phyloP scores from a whole-genome alignment of 2,888 invertebrate species.

The Cremastinae sp. region DNA sequence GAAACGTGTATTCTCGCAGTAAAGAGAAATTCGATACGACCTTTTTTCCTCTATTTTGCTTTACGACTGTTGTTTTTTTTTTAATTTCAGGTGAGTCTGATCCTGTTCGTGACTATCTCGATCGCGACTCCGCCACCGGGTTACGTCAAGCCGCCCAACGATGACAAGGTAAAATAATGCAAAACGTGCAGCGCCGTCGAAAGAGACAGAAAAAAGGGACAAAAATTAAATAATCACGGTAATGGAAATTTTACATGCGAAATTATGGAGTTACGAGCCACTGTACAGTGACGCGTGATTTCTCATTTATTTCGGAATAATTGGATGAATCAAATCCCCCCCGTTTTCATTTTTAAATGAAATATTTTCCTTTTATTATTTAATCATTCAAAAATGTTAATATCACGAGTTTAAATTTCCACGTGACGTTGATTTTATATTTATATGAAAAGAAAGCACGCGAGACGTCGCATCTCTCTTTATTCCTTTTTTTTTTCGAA shows the following conservation, averaged over 20 bases:
- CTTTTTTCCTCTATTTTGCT: neutral
- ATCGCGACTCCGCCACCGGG: slow-evolving; percentile 78
- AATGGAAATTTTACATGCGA: slow-evolving; percentile 28
- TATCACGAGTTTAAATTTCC: no score
- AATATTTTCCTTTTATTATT: no score
- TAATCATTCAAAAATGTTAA: no score
- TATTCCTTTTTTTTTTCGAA: neutral
- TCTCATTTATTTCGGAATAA: slow-evolving; percentile 15
- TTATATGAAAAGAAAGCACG: slow-evolving; percentile 4
- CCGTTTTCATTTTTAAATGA: neutral
- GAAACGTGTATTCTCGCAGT: slow-evolving; percentile 27
- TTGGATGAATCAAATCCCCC: no score
- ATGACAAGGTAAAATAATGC: slow-evolving; percentile 77
- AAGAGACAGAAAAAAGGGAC: neutral
- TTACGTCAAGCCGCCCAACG: slow-evolving; percentile 77
- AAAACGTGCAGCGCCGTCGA: neutral
- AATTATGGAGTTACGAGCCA: no score
- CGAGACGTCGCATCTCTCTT: slow-evolving; percentile 25
- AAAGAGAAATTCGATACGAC: neutral
- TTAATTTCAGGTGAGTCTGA: slow-evolving; percentile 76
- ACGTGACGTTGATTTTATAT: no score
- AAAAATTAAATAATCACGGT: slow-evolving; percentile 5
- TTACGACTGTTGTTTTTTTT: slow-evolving; percentile 53
- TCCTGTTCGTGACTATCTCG: slow-evolving; percentile 74
- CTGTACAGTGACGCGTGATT: no score